Percentiles rank a stretch among this genome's conserved stretches.
Conservation (phyloP, 92 coral and sea anemone species). For the Blastomussa wellsi region DNA sequence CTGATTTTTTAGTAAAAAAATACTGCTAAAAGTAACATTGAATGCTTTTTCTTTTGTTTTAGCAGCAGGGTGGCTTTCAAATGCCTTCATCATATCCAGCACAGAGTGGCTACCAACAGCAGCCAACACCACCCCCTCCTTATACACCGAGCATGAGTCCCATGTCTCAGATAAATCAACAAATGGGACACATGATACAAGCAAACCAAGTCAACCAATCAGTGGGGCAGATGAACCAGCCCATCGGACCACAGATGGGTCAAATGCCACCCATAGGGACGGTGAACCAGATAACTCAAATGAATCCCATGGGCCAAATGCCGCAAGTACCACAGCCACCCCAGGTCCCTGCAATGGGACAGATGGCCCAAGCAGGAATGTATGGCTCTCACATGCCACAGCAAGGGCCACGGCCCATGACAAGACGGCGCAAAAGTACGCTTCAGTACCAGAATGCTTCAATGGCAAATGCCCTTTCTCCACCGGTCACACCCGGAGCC, state of each 20-base stretch:
- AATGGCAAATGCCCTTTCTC: conserved; percentile 77
- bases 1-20: too few species aligned
- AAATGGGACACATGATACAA: conserved; percentile 48
- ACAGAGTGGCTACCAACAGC: conserved; percentile 77
- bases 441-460: conserved; percentile 62
- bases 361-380: conserved; percentile 69
- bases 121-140: conserved; percentile 83
- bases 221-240: conserved; percentile 44
- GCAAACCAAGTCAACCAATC: conserved; percentile 52
- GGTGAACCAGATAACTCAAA: conserved; percentile 51
- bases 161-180: conserved; percentile 59
- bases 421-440: conserved; percentile 59
- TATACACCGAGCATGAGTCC: conserved; percentile 76
- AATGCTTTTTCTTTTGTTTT: background rate
- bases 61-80: conserved; percentile 65
- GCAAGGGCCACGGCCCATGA: conserved; percentile 35
- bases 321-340: conserved; percentile 39
- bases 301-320: conserved; percentile 49
- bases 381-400: conserved; percentile 37
- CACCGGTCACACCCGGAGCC: conserved; percentile 75
- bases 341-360: conserved; percentile 60
- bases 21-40: too few species aligned
- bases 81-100: conserved; percentile 42
- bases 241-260: conserved; percentile 62
- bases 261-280: conserved; percentile 57